Conservation (phyloP, 2,797 vertebrate species). For the Callimico goeldii region DNA sequence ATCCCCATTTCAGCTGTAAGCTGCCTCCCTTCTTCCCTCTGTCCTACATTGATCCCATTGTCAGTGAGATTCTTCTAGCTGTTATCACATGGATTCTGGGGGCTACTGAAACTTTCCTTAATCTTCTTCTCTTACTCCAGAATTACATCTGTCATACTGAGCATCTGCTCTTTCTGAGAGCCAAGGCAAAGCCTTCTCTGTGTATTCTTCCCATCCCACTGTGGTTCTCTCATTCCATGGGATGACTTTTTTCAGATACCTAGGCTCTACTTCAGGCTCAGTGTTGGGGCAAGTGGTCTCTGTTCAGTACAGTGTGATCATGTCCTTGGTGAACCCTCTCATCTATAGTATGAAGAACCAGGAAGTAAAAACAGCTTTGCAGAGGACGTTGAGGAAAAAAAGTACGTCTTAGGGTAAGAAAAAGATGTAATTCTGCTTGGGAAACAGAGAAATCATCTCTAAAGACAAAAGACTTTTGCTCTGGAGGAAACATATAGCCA, state of each 20-base stretch:
- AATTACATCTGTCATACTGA: constrained; percentile 15
- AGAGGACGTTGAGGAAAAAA: neutral
- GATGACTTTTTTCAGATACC: neutral
- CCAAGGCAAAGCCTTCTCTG: constrained; percentile 36
- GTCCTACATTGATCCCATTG: constrained; percentile 9
- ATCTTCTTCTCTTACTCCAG: constrained; percentile 57
- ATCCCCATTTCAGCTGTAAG: constrained; percentile 61
- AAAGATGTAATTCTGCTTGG: neutral
- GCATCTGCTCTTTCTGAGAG: neutral
- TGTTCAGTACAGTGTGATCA: constrained; percentile 11
- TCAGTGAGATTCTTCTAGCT: constrained; percentile 3
- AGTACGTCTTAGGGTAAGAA: neutral
- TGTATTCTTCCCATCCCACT: neutral
- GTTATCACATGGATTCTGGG: neutral
- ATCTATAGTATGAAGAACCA: constrained; percentile 20
- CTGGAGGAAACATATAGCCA: neutral
- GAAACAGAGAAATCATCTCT: neutral
- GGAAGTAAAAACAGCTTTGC: neutral
- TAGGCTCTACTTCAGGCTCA: neutral
- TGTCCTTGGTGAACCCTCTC: neutral
- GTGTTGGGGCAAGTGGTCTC: neutral
- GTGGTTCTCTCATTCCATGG: constrained; percentile 39
- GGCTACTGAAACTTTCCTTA: constrained; percentile 8
- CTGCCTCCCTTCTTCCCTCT: constrained; percentile 30
- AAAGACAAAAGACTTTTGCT: neutral